These are phyloP conservation scores for Episyrphus balteatus DNA, from an alignment of 1,140 invertebrate genomes.

Conservation along the genomic window DNA sequence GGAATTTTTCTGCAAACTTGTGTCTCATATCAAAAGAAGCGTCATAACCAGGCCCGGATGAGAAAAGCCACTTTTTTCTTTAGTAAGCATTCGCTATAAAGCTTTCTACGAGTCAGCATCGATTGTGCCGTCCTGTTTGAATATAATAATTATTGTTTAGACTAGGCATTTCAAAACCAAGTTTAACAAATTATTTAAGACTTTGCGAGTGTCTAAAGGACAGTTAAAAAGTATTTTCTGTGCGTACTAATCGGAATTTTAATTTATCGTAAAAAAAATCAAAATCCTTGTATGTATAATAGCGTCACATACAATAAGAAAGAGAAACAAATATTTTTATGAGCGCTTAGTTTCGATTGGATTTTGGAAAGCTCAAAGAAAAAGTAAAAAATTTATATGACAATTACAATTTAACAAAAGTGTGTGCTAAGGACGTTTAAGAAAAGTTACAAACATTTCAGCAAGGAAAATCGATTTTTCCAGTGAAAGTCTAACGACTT, in stretches of 20 bases:
- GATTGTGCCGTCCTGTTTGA: constrained; percentile 7
- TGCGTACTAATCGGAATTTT: background rate
- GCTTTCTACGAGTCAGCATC: constrained; percentile 9
- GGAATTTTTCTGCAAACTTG: background rate
- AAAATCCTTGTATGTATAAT: background rate
- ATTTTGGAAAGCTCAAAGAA: too few relatives aligned
- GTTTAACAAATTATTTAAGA: background rate
- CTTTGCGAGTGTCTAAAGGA: too few relatives aligned
- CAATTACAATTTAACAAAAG: constrained; percentile 1
- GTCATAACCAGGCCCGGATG: constrained; percentile 2
- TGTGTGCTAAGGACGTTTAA: background rate
- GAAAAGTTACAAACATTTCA: background rate
- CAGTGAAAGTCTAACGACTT: background rate
- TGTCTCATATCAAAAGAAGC: too few relatives aligned
- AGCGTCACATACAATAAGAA: constrained; percentile 9
- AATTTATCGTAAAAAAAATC: background rate
- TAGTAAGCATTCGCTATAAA: constrained; percentile 9
- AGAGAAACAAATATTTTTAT: too few relatives aligned
- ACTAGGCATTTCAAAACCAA: background rate
- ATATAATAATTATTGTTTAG: background rate
- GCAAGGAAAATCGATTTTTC: background rate
- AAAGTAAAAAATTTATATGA: too few relatives aligned
- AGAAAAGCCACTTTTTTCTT: constrained; percentile 1
- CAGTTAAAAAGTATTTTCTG: background rate
- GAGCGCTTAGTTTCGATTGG: too few relatives aligned